Evolutionary conservation across 1,140 invertebrate genomes (phyloP).

Genomic region (Thrips palmi): DNA sequence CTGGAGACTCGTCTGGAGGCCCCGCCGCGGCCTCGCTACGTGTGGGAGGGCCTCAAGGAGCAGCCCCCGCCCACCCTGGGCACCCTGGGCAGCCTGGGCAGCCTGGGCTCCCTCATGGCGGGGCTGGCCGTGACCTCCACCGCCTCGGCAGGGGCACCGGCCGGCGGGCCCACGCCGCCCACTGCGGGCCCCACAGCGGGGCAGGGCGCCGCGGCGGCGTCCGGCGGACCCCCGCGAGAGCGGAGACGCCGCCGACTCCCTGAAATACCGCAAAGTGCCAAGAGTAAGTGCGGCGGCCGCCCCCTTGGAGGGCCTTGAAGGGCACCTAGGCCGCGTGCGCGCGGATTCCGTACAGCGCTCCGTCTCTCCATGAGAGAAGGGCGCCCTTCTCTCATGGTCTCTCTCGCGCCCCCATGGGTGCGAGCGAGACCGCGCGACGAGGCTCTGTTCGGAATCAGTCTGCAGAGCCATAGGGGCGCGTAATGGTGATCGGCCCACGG

Average conservation of each 20-base stretch:
- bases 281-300: constrained; percentile 36
- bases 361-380: no score
- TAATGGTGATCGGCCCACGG: constrained; percentile 36
- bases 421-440: constrained; percentile 4
- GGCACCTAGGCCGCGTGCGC: background rate
- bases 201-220: constrained; percentile 9
- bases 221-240: constrained; percentile 25
- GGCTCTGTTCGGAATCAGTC: constrained; percentile 15
- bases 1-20: no score
- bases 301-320: background rate
- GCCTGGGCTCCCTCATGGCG: constrained; percentile 23
- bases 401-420: background rate
- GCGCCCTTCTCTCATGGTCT: background rate
- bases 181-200: constrained; percentile 10
- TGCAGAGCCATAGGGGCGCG: constrained; percentile 24
- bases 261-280: constrained; percentile 72
- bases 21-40: no score
- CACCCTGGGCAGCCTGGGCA: no score
- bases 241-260: constrained; percentile 59
- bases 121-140: constrained; percentile 16
- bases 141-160: constrained; percentile 20
- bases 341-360: constrained; percentile 1
- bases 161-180: background rate
- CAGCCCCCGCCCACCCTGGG: no score
- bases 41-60: no score